phyloP scores from a whole-genome alignment of 2,113 vertebrate species.

The Rhombomys opimus region DNA sequence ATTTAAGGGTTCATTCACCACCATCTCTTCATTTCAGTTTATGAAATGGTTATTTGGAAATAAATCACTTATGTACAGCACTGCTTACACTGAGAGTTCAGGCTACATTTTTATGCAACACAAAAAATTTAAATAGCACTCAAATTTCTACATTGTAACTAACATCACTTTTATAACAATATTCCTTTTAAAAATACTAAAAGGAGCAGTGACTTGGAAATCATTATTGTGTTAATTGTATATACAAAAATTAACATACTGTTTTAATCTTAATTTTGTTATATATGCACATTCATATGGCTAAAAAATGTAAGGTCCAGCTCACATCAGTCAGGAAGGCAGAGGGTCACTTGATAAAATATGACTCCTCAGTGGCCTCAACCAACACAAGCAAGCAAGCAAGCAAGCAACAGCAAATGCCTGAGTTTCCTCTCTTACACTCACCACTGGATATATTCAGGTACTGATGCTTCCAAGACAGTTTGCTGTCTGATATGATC shows the following conservation, averaged over 20 bases:
- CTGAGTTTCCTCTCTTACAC: neutral
- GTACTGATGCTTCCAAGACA: neutral
- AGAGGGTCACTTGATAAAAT: neutral
- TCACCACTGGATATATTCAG: too few species aligned
- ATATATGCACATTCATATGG: neutral
- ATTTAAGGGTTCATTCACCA: neutral
- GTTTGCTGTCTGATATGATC: conserved; percentile 1
- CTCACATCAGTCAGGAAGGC: neutral
- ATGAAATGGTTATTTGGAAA: neutral
- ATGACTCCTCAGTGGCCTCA: neutral
- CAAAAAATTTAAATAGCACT: conserved; percentile 20
- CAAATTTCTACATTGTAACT: conserved; percentile 24
- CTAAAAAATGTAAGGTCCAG: neutral
- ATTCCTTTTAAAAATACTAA: neutral
- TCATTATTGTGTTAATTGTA: neutral
- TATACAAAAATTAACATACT: conserved; percentile 4
- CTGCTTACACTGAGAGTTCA: neutral
- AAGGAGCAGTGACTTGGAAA: neutral
- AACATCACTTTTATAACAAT: neutral
- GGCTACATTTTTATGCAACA: neutral
- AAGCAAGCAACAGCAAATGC: neutral
- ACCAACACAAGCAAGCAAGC: neutral
- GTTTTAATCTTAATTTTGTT: neutral
- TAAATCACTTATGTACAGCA: neutral
- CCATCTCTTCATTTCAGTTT: neutral